Evolutionary conservation across 2,888 invertebrate genomes (phyloP).

Genomic region (Platypus cylindrus): DNA sequence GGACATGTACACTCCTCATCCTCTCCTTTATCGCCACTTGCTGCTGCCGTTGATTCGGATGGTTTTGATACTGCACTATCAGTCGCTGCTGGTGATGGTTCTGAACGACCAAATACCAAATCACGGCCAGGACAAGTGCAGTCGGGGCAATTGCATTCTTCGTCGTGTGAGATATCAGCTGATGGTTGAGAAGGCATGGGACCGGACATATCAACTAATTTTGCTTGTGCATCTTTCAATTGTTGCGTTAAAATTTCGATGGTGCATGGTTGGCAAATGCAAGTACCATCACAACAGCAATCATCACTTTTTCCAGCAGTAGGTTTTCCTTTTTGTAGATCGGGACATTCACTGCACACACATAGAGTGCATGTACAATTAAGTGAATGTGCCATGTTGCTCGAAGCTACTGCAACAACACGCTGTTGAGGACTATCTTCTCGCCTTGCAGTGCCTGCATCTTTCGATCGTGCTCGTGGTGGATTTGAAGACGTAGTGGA

Average conservation of each 20-base stretch:
- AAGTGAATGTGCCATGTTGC: conserved; percentile 8
- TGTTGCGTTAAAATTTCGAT: conserved; percentile 4
- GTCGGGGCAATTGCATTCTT: conserved; percentile 6
- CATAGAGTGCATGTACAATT: conserved; percentile 13
- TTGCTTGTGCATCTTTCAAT: conserved; percentile 5
- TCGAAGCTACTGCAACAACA: conserved; percentile 1
- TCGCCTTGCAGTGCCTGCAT: background rate
- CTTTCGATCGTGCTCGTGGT: conserved; percentile 4
- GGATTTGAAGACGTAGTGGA: conserved; percentile 10
- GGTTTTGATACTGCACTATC: too few relatives aligned
- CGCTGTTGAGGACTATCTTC: background rate
- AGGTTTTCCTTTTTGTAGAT: conserved; percentile 3
- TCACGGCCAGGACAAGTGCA: conserved; percentile 9
- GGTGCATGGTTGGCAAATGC: conserved; percentile 7
- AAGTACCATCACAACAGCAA: conserved; percentile 8
- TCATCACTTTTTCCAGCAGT: background rate
- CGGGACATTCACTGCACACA: conserved; percentile 10
- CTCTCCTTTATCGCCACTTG: background rate
- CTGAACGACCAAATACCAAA: too few relatives aligned
- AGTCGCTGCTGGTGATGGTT: background rate
- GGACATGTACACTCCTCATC: conserved; percentile 7
- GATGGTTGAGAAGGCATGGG: conserved; percentile 1
- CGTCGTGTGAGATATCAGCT: conserved; percentile 2
- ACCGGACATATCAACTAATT: too few relatives aligned
- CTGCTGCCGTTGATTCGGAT: background rate